Percentiles rank a stretch among this genome's conserved stretches.
phyloP scores from a whole-genome alignment of 1,140 invertebrate species.

The Drosophila bocki region DNA sequence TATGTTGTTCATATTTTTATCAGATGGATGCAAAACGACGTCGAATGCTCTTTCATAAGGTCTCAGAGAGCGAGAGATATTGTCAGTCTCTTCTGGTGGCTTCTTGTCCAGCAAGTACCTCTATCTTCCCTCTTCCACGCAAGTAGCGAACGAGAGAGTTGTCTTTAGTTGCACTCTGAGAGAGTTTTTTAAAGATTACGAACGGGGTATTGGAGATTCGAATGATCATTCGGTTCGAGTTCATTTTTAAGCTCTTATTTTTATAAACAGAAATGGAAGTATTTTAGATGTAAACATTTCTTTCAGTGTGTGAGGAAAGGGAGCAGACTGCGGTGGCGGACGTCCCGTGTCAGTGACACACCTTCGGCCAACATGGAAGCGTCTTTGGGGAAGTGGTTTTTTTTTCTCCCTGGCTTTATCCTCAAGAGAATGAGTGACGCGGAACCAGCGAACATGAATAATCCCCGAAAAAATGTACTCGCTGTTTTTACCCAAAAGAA shows the following conservation, averaged over 20 bases:
- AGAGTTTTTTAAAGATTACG: neutral
- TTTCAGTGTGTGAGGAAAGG: constrained; percentile 9
- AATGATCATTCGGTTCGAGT: neutral
- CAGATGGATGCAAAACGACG: no score
- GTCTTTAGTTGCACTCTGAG: neutral
- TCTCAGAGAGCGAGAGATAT: neutral
- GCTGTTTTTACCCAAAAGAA: constrained; percentile 4
- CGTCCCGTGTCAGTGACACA: constrained; percentile 69
- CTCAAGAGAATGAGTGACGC: constrained; percentile 25
- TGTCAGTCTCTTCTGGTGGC: neutral
- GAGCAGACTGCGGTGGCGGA: constrained; percentile 7
- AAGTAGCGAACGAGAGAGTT: neutral
- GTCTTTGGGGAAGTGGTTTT: constrained; percentile 33
- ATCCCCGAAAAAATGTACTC: constrained; percentile 59
- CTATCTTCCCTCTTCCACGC: no score
- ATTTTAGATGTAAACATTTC: neutral
- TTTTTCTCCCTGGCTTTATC: neutral
- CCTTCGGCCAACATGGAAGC: constrained; percentile 69
- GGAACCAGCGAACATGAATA: constrained; percentile 63
- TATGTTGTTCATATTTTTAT: no score
- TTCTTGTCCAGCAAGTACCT: no score
- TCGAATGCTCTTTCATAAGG: neutral
- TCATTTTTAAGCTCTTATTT: neutral
- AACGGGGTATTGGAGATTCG: no score
- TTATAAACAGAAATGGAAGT: neutral